Evolutionary conservation across 2,113 vertebrate species (phyloP), one percentile per base, ranked within the genome.

Genomic region (Brachypteracias leptosomus): DNA sequence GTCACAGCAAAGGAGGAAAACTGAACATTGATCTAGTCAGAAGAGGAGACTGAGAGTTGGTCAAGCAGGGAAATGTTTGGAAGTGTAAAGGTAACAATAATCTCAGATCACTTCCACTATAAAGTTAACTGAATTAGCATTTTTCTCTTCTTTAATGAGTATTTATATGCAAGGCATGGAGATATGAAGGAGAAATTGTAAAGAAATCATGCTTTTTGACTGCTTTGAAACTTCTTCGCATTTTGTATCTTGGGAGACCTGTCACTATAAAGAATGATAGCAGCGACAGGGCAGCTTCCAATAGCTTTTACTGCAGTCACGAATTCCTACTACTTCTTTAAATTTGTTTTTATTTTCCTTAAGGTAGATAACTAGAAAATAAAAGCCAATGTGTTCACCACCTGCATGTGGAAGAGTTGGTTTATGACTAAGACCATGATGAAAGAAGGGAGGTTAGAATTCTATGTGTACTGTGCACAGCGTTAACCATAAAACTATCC

Each of bases 181-280:
- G 47, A 59, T 25, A 29, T 19, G 19, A 70, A 49, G 36, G 15
- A 81, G 10, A 63, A 55, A 89, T 21, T 55, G 35, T 51, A n/a
- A 76, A 49, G 20, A 38, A 38, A 21, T 38, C 0, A 1, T 40
- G 3, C 0, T 18, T 78, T 86, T 62, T 59, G 10, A 51, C 46
- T 71, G 33, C 13, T 85, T 84, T 85, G 26, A 63, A 78, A 71
- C 8, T 26, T 12, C 28, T 70, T 66, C 65, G 6, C 1, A 67
- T 89, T 86, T 85, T 5, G 2, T 75, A n/a, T 68, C 19, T 65
- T 72, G 26, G 35, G n/a, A 74, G 22, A 73, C 4, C 20, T 77
- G 31, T 38, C 24, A 40, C 25, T 81, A 10, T 47, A 67, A 92
- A 66, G 54, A 75, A 47, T 1, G 3, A 75, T 20, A 61, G 20